Evolutionary conservation across 2,797 vertebrate genomes (phyloP), one percentile per base, ranked within the genome.

Genomic region (Apogon talboti): DNA sequence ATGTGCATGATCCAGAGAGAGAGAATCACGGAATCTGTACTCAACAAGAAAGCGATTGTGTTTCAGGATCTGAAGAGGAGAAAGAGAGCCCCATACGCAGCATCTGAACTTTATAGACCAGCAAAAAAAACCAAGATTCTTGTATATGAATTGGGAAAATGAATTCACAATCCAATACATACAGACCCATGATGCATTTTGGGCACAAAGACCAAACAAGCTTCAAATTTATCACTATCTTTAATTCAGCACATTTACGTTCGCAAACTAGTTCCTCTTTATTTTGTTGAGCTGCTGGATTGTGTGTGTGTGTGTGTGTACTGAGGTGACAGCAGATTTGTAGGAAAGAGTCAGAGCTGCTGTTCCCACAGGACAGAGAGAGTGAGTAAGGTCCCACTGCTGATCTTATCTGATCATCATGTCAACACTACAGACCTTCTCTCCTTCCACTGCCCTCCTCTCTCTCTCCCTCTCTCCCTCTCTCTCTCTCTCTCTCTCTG

Each of bases 331-430:
- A 65, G 70, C 64, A 66, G 50, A 72, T 76, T 72, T 73, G 71
- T 71, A 79, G 83, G 78, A 71, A 88, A 79, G 69, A 71, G 76
- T 75, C 69, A 11, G 55, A 49, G 53, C 58, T 66, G 57, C 47
- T 38, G 81, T 93, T 93, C 91, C 92, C 91, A 92, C 90, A 91
- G 91, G 91, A 92, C 69, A 78, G 54, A 67, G 38, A n/a, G 69
- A 70, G 60, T 58, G 56, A 81, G 69, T 76, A 66, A 50, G 77
- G 81, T 91, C 89, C 77, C 91, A 90, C 66, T 76, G 82, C 55
- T 72, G 81, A 81, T 85, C 81, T 93, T 91, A 92, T 92, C 91
- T 86, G 84, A 83, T 89, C 80, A 76, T 69, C 42, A n/a, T 81
- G 88, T 92, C 89, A 88, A 84, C 85, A 85, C 65, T 11, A 62